Base-by-base conservation (phyloP, 2,113 vertebrate species). In the Hyla sarda region DNA sequence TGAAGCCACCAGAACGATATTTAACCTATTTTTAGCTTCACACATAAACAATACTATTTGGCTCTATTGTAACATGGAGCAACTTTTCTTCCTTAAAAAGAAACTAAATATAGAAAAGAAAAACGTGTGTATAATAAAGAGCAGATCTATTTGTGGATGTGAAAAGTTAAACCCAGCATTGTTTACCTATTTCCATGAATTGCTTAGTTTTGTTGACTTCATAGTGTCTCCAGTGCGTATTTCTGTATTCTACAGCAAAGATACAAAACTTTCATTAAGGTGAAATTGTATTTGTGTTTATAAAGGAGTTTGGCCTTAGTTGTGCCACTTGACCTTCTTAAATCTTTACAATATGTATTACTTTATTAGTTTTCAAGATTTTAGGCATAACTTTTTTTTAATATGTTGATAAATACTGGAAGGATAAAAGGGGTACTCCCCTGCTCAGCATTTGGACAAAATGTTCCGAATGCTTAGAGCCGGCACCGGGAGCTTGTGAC, bases 101-200 rank as follows among this genome's bases (percentile, higher is more conserved):
- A 12, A 45, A 45, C 78, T 81, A 81, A 65, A 65, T 47, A 81
- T 81, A 81, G 78, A 81, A 62, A 80, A 60, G 77, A 80, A 80
- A 80, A 80, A 62, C 34, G 12, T 62, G 58, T 80, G 25, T 76
- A 41, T 62, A 25, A 45, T 45, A 45, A 79, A 60, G 34, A 79
- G 52, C 30, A 41, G 23, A 80, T 80, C 54, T 80, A 58, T 58
- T 58, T 79, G 52, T 58, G 77, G 78, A 45, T 62, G 78, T 19
- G 48, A 65, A 32, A 79, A 19, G 76, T 32, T 52, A 37, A 32
- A 23, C 60, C n/a, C 8, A 81, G n/a, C 28, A 47, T n/a, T 45
- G 54, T 25, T 25, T 45, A 25, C 34, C n/a, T 37, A 25, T 62
- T 65, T 47, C 78, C 47, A 30, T 77, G 48, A 52, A 34, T 54